phyloP scores from a whole-genome alignment of 2,113 vertebrate species.

The human (Homo sapiens) region GRCh38 chr9:70496001-70496500 shows the following conservation, averaged over 20 bases:
- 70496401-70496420: background rate
- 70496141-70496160: background rate
- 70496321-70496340: background rate
- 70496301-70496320: background rate
- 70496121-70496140: background rate
- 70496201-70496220: background rate
- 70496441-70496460: background rate
- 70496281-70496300: background rate
- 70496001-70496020: background rate
- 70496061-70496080: background rate
- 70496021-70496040: background rate
- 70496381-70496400: background rate
- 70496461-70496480: background rate
- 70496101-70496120: background rate
- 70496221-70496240: background rate
- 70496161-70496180: background rate
- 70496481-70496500: background rate
- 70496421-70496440: background rate
- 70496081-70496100: background rate
- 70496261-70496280: background rate
- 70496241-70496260: background rate
- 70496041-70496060: background rate
- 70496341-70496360: background rate
- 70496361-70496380: background rate
- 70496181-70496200: background rate